phyloP scores from a whole-genome alignment of 2,113 vertebrate species.

The Spilogale gracilis region DNA sequence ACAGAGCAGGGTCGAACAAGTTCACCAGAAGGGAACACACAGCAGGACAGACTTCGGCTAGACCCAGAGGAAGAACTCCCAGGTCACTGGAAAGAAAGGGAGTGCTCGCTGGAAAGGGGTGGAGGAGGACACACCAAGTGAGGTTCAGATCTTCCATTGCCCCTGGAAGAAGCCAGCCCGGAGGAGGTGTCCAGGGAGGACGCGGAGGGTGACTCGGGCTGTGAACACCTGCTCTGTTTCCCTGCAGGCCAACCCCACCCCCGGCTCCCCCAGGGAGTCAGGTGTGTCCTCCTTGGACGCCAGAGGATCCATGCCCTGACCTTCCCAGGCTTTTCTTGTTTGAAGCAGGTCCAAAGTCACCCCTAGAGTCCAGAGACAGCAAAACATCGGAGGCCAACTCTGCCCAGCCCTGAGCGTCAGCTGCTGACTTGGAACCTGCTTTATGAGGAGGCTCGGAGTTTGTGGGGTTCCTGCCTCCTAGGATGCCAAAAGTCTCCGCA shows the following conservation, averaged over 20 bases:
- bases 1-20: conserved; percentile 7
- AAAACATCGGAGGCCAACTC: neutral
- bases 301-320: neutral
- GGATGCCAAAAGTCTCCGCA: neutral
- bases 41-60: conserved; percentile 51
- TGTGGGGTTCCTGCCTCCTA: neutral
- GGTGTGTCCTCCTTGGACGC: conserved; percentile 15
- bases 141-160: neutral
- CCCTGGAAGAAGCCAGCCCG: neutral
- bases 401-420: neutral
- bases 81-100: neutral
- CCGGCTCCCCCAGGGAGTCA: neutral
- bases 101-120: neutral
- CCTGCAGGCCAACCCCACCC: neutral
- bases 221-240: neutral
- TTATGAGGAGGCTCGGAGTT: conserved; percentile 6
- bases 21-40: conserved; percentile 43
- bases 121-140: neutral
- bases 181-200: neutral
- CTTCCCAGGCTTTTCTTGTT: conserved; percentile 12
- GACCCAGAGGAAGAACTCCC: conserved; percentile 60
- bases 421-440: neutral
- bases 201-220: fast-evolving
- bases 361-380: neutral
- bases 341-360: neutral